phyloP scores from a whole-genome alignment of 2,113 vertebrate genomes.

The Sula dactylatra region DNA sequence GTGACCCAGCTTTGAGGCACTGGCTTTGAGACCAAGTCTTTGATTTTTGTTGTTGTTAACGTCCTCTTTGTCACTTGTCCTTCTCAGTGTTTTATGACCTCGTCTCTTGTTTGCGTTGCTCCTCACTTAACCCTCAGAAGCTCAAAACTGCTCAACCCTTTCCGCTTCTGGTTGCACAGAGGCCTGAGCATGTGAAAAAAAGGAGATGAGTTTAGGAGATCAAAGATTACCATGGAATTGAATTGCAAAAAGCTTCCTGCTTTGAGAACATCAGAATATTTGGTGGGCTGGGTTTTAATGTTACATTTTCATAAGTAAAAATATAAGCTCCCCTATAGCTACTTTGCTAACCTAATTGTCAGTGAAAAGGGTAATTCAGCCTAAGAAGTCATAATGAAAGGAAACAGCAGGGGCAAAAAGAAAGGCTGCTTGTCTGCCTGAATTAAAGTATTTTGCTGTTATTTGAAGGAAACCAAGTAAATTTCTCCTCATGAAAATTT shows the following conservation, averaged over 20 bases:
- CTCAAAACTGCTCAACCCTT: background rate
- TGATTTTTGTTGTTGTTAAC: background rate
- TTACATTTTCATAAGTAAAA: background rate
- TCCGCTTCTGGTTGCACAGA: background rate
- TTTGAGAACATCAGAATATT: background rate
- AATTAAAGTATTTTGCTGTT: background rate
- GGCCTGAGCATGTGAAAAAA: too few relatives aligned
- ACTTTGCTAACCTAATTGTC: background rate
- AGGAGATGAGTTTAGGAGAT: background rate
- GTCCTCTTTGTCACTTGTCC: background rate
- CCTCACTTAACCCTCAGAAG: background rate
- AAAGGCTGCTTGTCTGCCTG: background rate
- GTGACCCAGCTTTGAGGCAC: background rate
- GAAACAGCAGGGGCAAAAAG: background rate
- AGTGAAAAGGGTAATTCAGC: background rate
- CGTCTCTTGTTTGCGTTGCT: background rate
- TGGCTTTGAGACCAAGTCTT: background rate
- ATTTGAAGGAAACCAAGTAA: background rate
- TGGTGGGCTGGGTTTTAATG: background rate
- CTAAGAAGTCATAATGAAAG: background rate
- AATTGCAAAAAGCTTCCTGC: background rate
- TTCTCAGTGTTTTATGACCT: background rate
- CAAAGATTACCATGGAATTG: background rate
- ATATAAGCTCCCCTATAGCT: too few relatives aligned
- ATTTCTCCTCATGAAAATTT: background rate